These are phyloP conservation scores for Dendrocopos noguchii DNA, from an alignment of 2,113 vertebrate genomes.

Conservation along the genomic window DNA sequence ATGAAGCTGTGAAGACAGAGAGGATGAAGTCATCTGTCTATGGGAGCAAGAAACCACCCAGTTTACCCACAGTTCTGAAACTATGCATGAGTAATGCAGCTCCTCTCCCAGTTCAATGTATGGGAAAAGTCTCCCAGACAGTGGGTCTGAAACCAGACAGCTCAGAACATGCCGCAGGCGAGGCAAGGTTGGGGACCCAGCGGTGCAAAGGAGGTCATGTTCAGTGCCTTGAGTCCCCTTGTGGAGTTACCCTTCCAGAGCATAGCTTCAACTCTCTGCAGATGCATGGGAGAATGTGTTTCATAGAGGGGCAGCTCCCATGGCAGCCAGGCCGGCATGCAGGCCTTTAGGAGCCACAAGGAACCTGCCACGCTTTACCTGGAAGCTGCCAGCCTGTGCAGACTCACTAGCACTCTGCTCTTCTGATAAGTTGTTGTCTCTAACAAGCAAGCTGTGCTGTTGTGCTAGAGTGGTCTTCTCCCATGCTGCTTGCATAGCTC, in stretches of 20 bases:
- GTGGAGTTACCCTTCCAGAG: not conserved
- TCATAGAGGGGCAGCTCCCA: not conserved
- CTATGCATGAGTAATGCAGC: slow-evolving; percentile 5
- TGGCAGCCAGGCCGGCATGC: not conserved
- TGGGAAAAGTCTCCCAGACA: not conserved
- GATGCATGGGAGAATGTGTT: rapidly evolving
- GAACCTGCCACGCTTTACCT: not conserved
- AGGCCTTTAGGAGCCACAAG: not conserved
- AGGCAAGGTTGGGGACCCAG: rapidly evolving
- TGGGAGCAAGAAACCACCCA: not conserved
- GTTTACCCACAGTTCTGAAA: slow-evolving; percentile 40
- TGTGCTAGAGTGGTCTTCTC: not conserved
- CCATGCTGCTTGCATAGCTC: rapidly evolving
- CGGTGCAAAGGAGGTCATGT: rapidly evolving
- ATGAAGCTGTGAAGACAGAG: not conserved
- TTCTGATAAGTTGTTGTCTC: not conserved
- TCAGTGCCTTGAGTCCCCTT: not conserved
- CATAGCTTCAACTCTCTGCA: not conserved
- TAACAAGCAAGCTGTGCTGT: not conserved
- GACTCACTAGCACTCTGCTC: not conserved
- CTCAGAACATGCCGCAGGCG: not conserved
- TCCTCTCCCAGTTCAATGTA: not conserved
- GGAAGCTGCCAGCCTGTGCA: not conserved
- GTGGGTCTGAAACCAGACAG: not conserved
- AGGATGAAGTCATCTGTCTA: slow-evolving; percentile 1